A percentile compares a stretch with the other conserved stretches of the same genome.
Conservation (phyloP, 2,888 invertebrate genomes). For the Diarsia brunnea region DNA sequence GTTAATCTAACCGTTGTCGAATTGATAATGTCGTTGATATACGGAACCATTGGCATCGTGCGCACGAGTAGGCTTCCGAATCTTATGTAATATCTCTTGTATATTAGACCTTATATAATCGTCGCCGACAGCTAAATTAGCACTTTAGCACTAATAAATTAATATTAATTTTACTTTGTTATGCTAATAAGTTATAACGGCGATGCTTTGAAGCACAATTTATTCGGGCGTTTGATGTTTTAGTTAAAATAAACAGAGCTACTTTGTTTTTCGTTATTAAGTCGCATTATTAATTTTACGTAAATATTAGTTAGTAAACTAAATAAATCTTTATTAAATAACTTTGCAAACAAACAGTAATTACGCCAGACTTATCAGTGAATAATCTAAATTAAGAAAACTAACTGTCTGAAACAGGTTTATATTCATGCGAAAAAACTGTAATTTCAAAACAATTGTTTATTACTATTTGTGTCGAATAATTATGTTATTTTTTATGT, state of each 20-base stretch:
- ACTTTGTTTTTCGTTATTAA: background rate
- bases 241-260: background rate
- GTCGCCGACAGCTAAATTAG: constrained; percentile 57
- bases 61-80: constrained; percentile 68
- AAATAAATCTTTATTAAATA: constrained; percentile 1
- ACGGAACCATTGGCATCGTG: constrained; percentile 65
- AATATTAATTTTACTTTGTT: constrained; percentile 34
- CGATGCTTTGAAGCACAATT: constrained; percentile 11
- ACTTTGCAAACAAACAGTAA: constrained; percentile 17
- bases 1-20: constrained; percentile 71
- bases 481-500: constrained; percentile 9
- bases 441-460: constrained; percentile 42
- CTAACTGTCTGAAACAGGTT: constrained; percentile 30
- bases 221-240: constrained; percentile 10
- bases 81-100: constrained; percentile 63
- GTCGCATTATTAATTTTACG: background rate
- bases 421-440: constrained; percentile 37
- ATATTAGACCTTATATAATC: constrained; percentile 64
- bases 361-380: constrained; percentile 44
- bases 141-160: constrained; percentile 46
- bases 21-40: constrained; percentile 76
- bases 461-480: constrained; percentile 20
- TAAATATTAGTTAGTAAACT: background rate
- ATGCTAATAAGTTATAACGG: constrained; percentile 29
- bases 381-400: constrained; percentile 40